Percentiles rank a stretch among this genome's conserved stretches.
Evolutionary conservation across 2,113 vertebrate genomes (phyloP).

Genomic region (Cochlearius cochlearius): DNA sequence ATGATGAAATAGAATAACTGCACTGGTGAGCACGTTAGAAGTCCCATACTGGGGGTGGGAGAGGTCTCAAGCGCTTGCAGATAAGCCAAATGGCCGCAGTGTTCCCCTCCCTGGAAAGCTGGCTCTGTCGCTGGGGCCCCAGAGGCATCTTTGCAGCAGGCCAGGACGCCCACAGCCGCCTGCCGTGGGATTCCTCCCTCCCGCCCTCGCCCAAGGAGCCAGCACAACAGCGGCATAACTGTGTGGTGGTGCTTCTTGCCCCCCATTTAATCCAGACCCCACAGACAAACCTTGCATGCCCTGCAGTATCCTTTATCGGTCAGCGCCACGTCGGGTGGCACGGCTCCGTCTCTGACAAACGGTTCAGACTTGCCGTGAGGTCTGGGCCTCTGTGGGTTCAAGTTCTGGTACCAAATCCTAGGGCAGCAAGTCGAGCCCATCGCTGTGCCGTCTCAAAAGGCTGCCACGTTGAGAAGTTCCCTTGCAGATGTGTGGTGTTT

Average conservation of each 20-base stretch:
- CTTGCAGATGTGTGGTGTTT: background rate
- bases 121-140: no score
- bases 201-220: no score
- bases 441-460: accelerated
- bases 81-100: background rate
- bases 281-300: accelerated
- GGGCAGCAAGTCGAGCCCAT: background rate
- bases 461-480: background rate
- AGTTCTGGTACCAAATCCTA: no score
- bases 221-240: background rate
- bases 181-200: background rate
- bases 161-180: no score
- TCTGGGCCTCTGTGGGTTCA: no score
- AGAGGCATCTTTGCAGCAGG: background rate
- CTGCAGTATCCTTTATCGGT: accelerated
- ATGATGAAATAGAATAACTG: background rate
- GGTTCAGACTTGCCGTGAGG: accelerated
- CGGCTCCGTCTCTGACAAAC: background rate
- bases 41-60: no score
- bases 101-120: background rate
- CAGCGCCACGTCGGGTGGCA: accelerated
- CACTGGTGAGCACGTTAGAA: no score
- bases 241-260: no score
- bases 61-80: background rate
- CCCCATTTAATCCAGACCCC: accelerated